Conservation (phyloP, 2,888 invertebrate genomes). For the Crepidodera aurea region DNA sequence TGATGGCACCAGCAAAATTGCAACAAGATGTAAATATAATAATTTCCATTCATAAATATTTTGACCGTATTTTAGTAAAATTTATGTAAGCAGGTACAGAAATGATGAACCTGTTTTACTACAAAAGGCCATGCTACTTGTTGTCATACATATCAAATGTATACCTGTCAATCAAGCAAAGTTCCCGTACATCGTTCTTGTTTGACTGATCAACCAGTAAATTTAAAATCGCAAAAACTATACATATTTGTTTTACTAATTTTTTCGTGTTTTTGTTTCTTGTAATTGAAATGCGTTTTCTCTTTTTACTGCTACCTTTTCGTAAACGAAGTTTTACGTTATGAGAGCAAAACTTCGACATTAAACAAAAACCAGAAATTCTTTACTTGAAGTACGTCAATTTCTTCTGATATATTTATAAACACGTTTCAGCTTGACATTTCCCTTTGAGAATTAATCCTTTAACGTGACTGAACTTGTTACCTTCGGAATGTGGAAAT, state of each 20-base stretch:
- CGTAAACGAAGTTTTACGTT: slow-evolving; percentile 16
- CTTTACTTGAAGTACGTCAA: background rate
- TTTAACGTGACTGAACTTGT: too few species aligned
- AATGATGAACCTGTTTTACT: slow-evolving; percentile 52
- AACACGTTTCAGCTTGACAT: background rate
- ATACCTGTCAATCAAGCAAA: slow-evolving; percentile 55
- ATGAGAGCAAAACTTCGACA: slow-evolving; percentile 8
- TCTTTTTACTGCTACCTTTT: slow-evolving; percentile 35
- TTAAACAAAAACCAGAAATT: slow-evolving; percentile 5
- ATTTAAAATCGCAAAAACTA: slow-evolving; percentile 54
- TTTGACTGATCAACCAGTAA: slow-evolving; percentile 53
- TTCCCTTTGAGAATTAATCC: background rate
- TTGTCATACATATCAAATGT: slow-evolving; percentile 50
- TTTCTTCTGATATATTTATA: background rate
- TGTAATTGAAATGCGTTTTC: slow-evolving; percentile 45
- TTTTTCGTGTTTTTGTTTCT: slow-evolving; percentile 43
- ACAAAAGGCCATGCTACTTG: slow-evolving; percentile 50
- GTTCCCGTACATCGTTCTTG: slow-evolving; percentile 49
- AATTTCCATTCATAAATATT: slow-evolving; percentile 55
- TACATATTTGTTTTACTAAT: slow-evolving; percentile 55
- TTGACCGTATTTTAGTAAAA: slow-evolving; percentile 52
- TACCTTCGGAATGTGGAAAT: too few species aligned
- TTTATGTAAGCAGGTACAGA: slow-evolving; percentile 50
- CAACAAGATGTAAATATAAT: slow-evolving; percentile 47
- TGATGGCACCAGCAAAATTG: slow-evolving; percentile 33